These are phyloP conservation scores for Bradypus variegatus DNA, from an alignment of 2,797 vertebrate genomes.

Conservation along the genomic window DNA sequence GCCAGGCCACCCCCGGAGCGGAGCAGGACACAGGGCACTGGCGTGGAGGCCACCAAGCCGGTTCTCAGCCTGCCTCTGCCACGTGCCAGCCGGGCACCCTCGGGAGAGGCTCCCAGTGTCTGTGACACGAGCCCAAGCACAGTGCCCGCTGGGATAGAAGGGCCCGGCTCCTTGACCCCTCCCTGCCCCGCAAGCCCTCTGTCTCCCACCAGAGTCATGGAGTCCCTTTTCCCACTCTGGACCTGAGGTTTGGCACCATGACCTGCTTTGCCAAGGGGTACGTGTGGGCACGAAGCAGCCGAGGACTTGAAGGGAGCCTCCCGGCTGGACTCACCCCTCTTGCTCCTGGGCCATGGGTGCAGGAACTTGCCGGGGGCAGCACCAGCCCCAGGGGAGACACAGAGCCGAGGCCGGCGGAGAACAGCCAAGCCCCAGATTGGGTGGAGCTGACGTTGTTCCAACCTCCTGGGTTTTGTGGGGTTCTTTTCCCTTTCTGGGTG, in stretches of 20 bases:
- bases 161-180: background rate
- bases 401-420: background rate
- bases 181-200: background rate
- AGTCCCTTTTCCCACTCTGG: background rate
- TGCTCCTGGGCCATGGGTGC: too few species aligned
- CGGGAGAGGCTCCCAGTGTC: background rate
- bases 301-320: background rate
- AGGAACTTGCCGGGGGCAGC: too few species aligned
- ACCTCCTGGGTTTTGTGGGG: too few species aligned
- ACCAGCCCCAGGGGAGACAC: too few species aligned
- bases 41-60: too few species aligned
- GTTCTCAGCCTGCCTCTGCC: background rate
- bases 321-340: fast-evolving
- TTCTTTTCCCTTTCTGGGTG: fast-evolving
- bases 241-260: background rate
- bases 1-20: background rate
- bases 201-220: background rate
- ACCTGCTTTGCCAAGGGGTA: background rate
- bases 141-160: too few species aligned
- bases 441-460: background rate
- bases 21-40: too few species aligned
- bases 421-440: background rate
- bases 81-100: too few species aligned
- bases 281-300: background rate
- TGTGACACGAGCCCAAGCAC: background rate